A percentile compares a stretch with the other conserved stretches of the same genome.
Evolutionary conservation across 1,140 invertebrate genomes (phyloP).

Genomic region (Parapsyche elsis): DNA sequence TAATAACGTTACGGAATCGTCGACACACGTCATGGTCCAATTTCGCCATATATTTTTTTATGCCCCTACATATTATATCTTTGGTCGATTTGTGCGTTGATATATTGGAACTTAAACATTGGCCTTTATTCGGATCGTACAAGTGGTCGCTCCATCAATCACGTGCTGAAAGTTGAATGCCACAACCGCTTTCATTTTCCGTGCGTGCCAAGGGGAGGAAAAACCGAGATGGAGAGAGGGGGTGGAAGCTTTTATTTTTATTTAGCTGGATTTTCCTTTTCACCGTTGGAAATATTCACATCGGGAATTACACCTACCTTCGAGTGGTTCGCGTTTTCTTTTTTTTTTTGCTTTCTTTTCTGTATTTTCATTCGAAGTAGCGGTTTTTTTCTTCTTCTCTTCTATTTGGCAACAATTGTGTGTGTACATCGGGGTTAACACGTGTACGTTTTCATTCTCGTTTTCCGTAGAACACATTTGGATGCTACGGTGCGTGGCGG

Average conservation of each 20-base stretch:
- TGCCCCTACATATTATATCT: not conserved
- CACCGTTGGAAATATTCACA: conserved; percentile 38
- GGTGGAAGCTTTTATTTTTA: conserved; percentile 45
- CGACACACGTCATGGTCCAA: too few species aligned
- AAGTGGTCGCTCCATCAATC: conserved; percentile 49
- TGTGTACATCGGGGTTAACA: conserved; percentile 8
- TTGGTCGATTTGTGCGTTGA: conserved; percentile 30
- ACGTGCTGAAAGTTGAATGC: conserved; percentile 50
- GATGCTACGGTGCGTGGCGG: not conserved
- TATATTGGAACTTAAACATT: conserved; percentile 42
- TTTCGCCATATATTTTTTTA: too few species aligned
- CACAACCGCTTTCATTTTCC: conserved; percentile 45
- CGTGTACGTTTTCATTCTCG: conserved; percentile 20
- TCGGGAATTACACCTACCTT: conserved; percentile 12
- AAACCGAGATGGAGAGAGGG: not conserved
- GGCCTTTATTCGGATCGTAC: conserved; percentile 29
- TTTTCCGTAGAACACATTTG: not conserved
- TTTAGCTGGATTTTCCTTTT: conserved; percentile 41
- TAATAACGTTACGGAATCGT: too few species aligned
- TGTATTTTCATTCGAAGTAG: too few species aligned
- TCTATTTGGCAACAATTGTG: not conserved
- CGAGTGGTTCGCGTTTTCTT: conserved; percentile 1
- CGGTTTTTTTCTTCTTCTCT: not conserved
- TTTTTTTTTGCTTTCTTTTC: not conserved
- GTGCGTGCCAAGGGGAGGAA: not conserved